Evolutionary conservation across 1,140 invertebrate species (phyloP).

Genomic region (Hypsibius dujardini): DNA sequence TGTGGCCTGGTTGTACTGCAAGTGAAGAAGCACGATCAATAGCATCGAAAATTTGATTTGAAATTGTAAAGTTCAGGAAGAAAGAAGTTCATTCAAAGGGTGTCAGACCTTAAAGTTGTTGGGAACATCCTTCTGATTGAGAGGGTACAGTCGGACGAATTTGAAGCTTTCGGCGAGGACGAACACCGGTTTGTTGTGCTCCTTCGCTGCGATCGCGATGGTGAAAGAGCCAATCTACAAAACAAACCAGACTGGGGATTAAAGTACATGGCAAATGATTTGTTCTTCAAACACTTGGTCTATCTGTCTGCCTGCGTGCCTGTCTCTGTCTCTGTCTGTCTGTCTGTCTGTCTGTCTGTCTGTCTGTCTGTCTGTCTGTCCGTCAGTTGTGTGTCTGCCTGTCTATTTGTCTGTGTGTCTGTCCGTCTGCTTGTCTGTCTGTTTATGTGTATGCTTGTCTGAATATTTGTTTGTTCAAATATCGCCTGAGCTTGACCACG

Average conservation of each 20-base stretch:
- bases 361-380: no score
- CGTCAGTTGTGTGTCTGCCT: no score
- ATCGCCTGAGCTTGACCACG: no score
- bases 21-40: constrained; percentile 26
- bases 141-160: constrained; percentile 75
- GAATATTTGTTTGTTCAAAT: no score
- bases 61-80: constrained; percentile 12
- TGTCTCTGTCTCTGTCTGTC: no score
- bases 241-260: neutral
- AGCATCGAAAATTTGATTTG: constrained; percentile 17
- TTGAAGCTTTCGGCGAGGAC: constrained; percentile 93
- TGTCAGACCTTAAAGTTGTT: constrained; percentile 58
- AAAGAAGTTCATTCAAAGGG: constrained; percentile 11
- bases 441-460: no score
- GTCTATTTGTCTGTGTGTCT: no score
- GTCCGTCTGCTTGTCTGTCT: no score
- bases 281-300: no score
- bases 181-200: constrained; percentile 85
- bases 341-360: no score
- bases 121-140: constrained; percentile 77
- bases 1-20: constrained; percentile 48
- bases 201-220: constrained; percentile 70
- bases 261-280: no score
- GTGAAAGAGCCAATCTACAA: constrained; percentile 69
- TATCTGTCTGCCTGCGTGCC: no score